Percentiles rank a stretch among this genome's conserved stretches.
Conservation (phyloP, 2,113 vertebrate genomes). For the Pseudorectes ferrugineus region DNA sequence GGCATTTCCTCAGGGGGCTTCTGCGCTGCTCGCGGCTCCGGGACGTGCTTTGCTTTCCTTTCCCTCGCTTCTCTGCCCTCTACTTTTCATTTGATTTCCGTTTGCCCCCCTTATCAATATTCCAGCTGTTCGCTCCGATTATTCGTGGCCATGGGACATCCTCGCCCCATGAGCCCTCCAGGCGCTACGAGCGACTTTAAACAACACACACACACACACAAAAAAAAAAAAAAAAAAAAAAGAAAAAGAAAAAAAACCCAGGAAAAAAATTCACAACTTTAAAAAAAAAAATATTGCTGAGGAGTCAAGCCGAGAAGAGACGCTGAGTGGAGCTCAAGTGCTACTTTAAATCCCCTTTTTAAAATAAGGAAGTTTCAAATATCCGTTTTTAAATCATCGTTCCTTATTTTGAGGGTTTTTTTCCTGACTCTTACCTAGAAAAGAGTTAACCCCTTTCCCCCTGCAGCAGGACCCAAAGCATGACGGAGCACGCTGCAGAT, state of each 20-base stretch:
- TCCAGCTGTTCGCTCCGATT: constrained; percentile 51
- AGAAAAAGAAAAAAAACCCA: neutral
- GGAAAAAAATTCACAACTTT: neutral
- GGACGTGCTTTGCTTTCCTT: constrained; percentile 3
- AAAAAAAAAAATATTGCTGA: neutral
- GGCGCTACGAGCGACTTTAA: neutral
- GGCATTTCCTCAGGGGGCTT: constrained; percentile 40
- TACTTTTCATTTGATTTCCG: constrained; percentile 70
- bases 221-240: neutral
- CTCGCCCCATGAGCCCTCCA: neutral
- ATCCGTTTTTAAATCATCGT: constrained; percentile 41
- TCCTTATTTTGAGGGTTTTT: neutral
- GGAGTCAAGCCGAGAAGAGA: constrained; percentile 43
- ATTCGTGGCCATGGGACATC: constrained; percentile 48
- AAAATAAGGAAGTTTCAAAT: constrained; percentile 52
- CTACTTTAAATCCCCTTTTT: constrained; percentile 20
- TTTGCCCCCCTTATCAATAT: constrained; percentile 72
- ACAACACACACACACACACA: neutral
- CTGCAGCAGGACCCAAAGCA: neutral
- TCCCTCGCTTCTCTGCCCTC: constrained; percentile 13
- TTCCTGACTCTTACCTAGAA: neutral
- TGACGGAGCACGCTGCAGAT: neutral
- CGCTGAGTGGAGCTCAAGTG: constrained; percentile 60
- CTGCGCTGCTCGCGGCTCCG: neutral
- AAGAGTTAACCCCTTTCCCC: constrained; percentile 29